Evolutionary conservation across 2,888 invertebrate genomes (phyloP), one percentile per base, ranked within the genome.

Genomic region (Agrilus cyanescens): DNA sequence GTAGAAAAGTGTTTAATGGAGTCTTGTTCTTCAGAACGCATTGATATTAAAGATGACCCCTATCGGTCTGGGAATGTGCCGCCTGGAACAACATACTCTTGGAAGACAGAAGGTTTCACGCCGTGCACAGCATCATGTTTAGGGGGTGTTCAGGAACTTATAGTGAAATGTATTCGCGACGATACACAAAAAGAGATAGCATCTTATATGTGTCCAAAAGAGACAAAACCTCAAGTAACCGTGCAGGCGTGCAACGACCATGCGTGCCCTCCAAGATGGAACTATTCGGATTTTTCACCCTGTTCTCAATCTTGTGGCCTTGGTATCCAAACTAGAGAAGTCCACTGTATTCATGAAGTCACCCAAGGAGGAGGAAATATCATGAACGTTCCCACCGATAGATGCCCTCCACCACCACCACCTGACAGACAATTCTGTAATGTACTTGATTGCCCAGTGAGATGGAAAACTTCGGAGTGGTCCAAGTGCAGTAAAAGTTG

Each of bases 271-370:
- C 94, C 95, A 0, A 77, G 90, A 54, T 93, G 93, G 93, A 89
- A 89, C 61, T 83, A 85, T 54, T 87, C 89, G 0, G 88, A 89
- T 41, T 93, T 88, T 61, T 83, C 85, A 0, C 78, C 82, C 14
- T 97, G 96, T 67, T 87, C 89, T 14, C 89, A 88, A 63, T 84
- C 87, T 3, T 97, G 96, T 60, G 96, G 96, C 25, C 86, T 94
- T 51, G 96, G 96, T 1, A 84, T 88, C 50, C 90, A 91, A 68
- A 88, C 85, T 0, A 73, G 96, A 46, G 88, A 88, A 63, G 94
- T 94, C 40, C 82, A 79, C 40, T 93, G 93, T 62, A 83, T 89
- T 53, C 87, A 87, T 56, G 73, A 82, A 70, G 87, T 90, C 38
- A 87, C 88, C 0, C 77, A 89, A 38, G 88, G 87, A 2, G 84